phyloP scores from a whole-genome alignment of 2,113 vertebrate genomes.

The Brachyhypopomus occidentalis region DNA sequence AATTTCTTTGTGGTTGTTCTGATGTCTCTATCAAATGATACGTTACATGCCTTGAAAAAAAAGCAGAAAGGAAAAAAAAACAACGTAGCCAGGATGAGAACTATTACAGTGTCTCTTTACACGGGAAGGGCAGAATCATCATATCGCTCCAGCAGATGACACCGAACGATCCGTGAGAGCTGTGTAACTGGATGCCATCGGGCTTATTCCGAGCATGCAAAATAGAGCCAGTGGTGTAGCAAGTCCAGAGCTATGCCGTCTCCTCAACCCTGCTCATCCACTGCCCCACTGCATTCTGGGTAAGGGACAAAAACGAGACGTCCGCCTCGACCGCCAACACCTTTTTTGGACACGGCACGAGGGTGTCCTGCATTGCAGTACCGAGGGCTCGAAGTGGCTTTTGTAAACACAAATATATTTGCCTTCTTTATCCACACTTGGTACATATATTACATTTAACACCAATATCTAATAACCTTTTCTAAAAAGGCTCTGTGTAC shows the following conservation, averaged over 20 bases:
- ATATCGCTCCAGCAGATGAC: conserved; percentile 64
- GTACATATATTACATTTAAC: background rate
- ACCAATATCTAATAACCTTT: background rate
- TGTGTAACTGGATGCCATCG: conserved; percentile 73
- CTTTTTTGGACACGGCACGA: conserved; percentile 72
- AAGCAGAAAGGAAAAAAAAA: conserved; percentile 30
- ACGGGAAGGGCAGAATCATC: conserved; percentile 71
- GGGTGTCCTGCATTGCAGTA: conserved; percentile 25
- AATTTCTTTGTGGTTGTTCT: conserved; percentile 41
- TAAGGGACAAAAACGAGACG: conserved; percentile 61
- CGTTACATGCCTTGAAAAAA: conserved; percentile 56
- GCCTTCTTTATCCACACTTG: background rate
- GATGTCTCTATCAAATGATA: conserved; percentile 57
- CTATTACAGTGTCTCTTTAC: conserved; percentile 69
- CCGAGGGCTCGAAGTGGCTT: conserved; percentile 25
- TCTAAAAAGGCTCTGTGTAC: background rate
- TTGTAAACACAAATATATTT: conserved; percentile 40
- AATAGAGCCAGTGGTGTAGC: conserved; percentile 56
- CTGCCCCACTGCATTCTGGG: conserved; percentile 61
- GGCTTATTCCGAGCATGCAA: conserved; percentile 72
- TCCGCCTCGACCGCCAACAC: conserved; percentile 56
- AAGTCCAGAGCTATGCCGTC: conserved; percentile 51
- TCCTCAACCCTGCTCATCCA: conserved; percentile 52
- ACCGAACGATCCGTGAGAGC: conserved; percentile 73
- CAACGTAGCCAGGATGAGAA: conserved; percentile 39